Evolutionary conservation across 1,140 invertebrate genomes (phyloP).

Genomic region (Papilio polytes): DNA sequence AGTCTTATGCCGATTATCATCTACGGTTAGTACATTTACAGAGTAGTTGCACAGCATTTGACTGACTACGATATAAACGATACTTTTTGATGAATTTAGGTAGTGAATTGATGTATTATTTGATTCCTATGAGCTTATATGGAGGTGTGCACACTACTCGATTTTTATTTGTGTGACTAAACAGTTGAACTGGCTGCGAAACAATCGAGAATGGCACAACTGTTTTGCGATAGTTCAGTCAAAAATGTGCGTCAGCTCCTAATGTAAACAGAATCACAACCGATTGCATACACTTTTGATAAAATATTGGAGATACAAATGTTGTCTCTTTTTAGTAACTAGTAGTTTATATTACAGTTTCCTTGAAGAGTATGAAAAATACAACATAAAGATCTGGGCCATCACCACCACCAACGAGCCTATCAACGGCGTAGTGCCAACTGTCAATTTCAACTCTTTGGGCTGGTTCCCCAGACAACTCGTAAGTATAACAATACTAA

Average conservation of each 20-base stretch:
- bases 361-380: slow-evolving; percentile 84
- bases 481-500: slow-evolving; percentile 50
- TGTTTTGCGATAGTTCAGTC: too few relatives aligned
- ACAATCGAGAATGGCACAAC: too few relatives aligned
- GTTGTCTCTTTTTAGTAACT: background rate
- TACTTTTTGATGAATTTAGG: too few relatives aligned
- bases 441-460: slow-evolving; percentile 89
- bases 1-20: slow-evolving; percentile 92
- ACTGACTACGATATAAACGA: background rate
- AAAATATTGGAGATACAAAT: too few relatives aligned
- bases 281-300: too few relatives aligned
- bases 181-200: too few relatives aligned
- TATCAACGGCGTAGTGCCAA: slow-evolving; percentile 85
- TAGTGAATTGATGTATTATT: too few relatives aligned
- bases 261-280: too few relatives aligned
- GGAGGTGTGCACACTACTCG: too few relatives aligned
- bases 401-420: slow-evolving; percentile 89
- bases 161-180: too few relatives aligned
- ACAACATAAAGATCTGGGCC: slow-evolving; percentile 86
- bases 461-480: slow-evolving; percentile 87
- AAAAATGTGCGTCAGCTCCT: too few relatives aligned
- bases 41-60: background rate
- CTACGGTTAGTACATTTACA: slow-evolving; percentile 82
- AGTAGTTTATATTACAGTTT: slow-evolving; percentile 74
- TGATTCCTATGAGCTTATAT: too few relatives aligned